Conservation (phyloP, 2,113 vertebrate species). For the Andinoacara biseriatus region DNA sequence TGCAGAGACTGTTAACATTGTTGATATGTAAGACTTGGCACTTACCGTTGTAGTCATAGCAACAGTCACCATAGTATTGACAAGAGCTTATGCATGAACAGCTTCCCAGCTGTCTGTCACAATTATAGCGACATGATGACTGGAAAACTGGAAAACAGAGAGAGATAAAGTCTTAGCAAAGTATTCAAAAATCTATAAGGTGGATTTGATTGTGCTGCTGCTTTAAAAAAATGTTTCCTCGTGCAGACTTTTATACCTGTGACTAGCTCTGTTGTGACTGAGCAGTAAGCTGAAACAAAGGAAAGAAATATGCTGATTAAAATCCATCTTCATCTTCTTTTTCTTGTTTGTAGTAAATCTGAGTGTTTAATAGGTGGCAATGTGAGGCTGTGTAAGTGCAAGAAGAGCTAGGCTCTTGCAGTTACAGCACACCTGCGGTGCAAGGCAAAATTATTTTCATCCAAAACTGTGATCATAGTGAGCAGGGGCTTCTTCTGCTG, state of each 20-base stretch:
- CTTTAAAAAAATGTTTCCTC: not conserved
- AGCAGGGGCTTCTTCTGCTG: not conserved
- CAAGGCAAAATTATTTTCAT: fast-evolving
- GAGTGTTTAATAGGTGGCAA: not conserved
- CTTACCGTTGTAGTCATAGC: constrained; percentile 60
- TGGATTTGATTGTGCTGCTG: not conserved
- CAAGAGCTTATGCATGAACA: constrained; percentile 74
- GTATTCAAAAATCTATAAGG: not conserved
- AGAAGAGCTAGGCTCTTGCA: not conserved
- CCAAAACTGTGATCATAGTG: not conserved
- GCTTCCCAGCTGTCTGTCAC: not conserved
- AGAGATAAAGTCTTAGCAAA: not conserved
- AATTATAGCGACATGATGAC: constrained; percentile 54
- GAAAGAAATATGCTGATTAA: fast-evolving
- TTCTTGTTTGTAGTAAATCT: fast-evolving
- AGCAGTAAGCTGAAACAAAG: constrained; percentile 1
- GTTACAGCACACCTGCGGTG: not conserved
- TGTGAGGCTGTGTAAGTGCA: not conserved
- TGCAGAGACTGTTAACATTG: not conserved
- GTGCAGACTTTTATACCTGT: not conserved
- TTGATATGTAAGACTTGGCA: not conserved
- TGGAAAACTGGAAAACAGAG: not conserved
- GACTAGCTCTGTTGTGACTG: not conserved
- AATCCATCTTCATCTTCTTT: fast-evolving
- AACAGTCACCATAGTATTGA: constrained; percentile 55